Evolutionary conservation across 2,797 vertebrate genomes (phyloP).

Genomic region (Silurus aristotelis): DNA sequence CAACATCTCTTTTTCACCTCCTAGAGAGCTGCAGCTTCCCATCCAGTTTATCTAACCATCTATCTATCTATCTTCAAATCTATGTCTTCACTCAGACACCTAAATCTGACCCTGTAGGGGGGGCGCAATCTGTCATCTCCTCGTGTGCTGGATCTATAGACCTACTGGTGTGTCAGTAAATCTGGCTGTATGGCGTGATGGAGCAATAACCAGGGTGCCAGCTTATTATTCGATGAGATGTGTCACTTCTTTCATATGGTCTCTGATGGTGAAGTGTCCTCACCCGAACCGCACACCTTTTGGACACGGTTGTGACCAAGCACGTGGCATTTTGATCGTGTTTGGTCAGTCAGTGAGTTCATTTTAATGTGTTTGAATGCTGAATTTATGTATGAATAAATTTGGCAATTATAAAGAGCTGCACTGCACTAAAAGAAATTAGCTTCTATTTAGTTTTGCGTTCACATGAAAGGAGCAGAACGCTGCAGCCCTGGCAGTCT

Average conservation of each 20-base stretch:
- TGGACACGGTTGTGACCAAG: constrained; percentile 10
- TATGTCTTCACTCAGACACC: constrained; percentile 11
- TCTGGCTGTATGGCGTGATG: constrained; percentile 39
- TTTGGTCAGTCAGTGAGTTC: not conserved
- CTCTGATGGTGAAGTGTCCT: constrained; percentile 35
- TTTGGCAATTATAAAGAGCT: not conserved
- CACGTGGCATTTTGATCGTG: not conserved
- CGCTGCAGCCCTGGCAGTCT: constrained; percentile 26
- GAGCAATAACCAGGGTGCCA: constrained; percentile 24
- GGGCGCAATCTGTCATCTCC: constrained; percentile 34
- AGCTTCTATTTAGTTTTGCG: not conserved
- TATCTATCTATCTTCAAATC: constrained; percentile 40
- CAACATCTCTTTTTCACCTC: constrained; percentile 12
- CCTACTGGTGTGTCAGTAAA: constrained; percentile 43
- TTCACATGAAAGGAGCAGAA: constrained; percentile 4
- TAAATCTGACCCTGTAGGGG: constrained; percentile 6
- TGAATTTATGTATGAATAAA: not conserved
- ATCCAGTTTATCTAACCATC: constrained; percentile 22
- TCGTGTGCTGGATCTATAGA: constrained; percentile 45
- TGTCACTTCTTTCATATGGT: constrained; percentile 26
- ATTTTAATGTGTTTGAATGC: not conserved
- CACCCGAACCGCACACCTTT: constrained; percentile 26
- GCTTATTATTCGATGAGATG: constrained; percentile 20
- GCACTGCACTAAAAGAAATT: not conserved
- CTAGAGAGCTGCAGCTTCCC: constrained; percentile 8